Evolutionary conservation across 2,113 vertebrate species (phyloP).

Genomic region (Chloroceryle aenea): DNA sequence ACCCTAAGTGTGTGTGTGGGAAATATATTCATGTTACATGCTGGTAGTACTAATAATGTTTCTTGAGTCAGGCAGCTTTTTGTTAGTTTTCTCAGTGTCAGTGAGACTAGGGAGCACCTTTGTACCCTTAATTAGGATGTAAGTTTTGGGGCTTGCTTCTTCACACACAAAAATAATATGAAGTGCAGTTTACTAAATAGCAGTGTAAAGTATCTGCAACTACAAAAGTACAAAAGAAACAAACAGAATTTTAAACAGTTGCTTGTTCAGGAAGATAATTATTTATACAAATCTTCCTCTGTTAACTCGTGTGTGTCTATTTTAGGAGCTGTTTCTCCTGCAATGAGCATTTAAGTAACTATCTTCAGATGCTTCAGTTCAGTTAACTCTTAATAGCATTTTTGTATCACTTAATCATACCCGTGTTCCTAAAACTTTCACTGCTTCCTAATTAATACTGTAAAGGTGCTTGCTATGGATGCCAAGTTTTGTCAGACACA

Average conservation of each 20-base stretch:
- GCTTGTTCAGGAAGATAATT: neutral
- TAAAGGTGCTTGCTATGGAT: neutral
- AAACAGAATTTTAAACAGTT: neutral
- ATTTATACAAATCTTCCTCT: neutral
- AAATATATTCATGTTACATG: neutral
- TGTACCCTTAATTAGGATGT: neutral
- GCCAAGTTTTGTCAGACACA: neutral
- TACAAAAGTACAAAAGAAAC: neutral
- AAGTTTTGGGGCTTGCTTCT: neutral
- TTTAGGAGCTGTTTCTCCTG: neutral
- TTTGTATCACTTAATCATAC: neutral
- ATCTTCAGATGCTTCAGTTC: neutral
- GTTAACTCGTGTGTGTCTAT: neutral
- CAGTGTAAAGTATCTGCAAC: neutral
- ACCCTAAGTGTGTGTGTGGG: neutral
- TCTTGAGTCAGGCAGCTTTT: neutral
- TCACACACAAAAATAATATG: neutral
- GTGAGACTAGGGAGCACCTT: neutral
- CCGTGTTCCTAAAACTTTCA: neutral
- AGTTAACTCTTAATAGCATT: neutral
- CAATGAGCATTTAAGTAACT: neutral
- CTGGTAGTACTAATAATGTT: neutral
- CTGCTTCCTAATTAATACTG: neutral
- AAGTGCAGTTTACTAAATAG: neutral
- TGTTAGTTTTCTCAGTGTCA: neutral